A percentile compares a stretch with the other conserved stretches of the same genome.
Conservation (phyloP, 2,113 vertebrate genomes). For the Oryzias melastigma region DNA sequence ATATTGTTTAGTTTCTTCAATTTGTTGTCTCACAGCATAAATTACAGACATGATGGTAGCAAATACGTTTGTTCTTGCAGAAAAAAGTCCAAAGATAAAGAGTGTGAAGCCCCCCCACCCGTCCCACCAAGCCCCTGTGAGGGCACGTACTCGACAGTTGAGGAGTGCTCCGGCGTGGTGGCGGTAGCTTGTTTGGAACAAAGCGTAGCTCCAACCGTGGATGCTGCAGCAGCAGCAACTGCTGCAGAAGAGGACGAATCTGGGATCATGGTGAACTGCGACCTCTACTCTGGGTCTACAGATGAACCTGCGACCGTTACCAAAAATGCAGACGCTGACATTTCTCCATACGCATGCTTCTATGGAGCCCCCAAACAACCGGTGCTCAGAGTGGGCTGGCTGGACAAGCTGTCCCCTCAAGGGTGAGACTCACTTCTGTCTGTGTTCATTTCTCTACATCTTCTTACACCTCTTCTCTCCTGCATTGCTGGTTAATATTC, state of each 20-base stretch:
- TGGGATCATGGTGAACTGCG: constrained; percentile 56
- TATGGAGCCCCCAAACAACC: constrained; percentile 78
- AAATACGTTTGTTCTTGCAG: constrained; percentile 27
- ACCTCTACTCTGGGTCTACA: constrained; percentile 52
- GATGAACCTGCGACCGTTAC: constrained; percentile 33
- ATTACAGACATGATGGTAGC: too few relatives aligned
- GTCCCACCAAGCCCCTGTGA: constrained; percentile 25
- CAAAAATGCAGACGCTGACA: constrained; percentile 52
- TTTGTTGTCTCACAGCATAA: too few relatives aligned
- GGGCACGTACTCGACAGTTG: constrained; percentile 83
- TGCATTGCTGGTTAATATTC: too few relatives aligned
- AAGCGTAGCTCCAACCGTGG: not conserved
- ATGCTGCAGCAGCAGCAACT: constrained; percentile 3
- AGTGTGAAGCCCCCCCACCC: not conserved
- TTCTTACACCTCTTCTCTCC: not conserved
- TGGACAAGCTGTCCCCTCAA: constrained; percentile 95
- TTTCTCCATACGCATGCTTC: constrained; percentile 94
- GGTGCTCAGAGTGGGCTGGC: constrained; percentile 86
- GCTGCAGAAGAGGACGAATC: constrained; percentile 36
- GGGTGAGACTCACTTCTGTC: constrained; percentile 72
- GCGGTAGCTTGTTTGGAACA: constrained; percentile 53
- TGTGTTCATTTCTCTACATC: not conserved
- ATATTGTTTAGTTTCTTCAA: too few relatives aligned
- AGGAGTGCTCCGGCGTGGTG: constrained; percentile 68
- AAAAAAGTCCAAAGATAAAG: constrained; percentile 36